Conservation (phyloP, 2,888 invertebrate genomes). For the Drosophila histrio region DNA sequence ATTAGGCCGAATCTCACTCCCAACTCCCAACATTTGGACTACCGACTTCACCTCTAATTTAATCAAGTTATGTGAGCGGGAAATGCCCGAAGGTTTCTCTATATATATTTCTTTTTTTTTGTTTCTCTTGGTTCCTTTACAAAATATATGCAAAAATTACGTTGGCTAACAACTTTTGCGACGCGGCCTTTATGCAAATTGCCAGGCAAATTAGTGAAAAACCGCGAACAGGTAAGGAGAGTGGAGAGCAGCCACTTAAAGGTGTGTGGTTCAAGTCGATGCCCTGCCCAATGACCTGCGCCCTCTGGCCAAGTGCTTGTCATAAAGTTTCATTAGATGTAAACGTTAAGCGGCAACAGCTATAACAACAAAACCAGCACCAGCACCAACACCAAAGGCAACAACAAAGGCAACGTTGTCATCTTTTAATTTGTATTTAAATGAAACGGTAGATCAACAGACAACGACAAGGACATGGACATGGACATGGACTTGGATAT, state of each 20-base stretch:
- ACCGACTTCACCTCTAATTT: constrained; percentile 50
- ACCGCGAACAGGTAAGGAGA: constrained; percentile 41
- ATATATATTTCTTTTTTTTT: not conserved
- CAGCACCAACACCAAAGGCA: constrained; percentile 7
- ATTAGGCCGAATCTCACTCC: constrained; percentile 43
- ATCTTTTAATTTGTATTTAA: constrained; percentile 80
- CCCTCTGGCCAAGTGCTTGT: constrained; percentile 61
- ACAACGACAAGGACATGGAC: constrained; percentile 18
- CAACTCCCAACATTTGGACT: not conserved
- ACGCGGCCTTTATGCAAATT: constrained; percentile 76
- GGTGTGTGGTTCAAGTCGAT: constrained; percentile 54
- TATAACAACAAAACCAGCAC: constrained; percentile 28
- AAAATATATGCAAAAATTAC: constrained; percentile 68
- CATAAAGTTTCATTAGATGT: constrained; percentile 76
- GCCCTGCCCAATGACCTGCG: constrained; percentile 37
- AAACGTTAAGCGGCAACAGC: constrained; percentile 56
- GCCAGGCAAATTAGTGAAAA: constrained; percentile 74
- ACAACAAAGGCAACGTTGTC: constrained; percentile 41
- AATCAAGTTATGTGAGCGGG: constrained; percentile 57
- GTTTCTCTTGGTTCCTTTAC: constrained; percentile 13
- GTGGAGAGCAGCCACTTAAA: constrained; percentile 25
- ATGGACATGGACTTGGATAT: constrained; percentile 1
- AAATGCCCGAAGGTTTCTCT: constrained; percentile 17
- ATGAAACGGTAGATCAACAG: constrained; percentile 66
- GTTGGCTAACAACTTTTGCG: constrained; percentile 70